A percentile compares a stretch with the other conserved stretches of the same genome.
These are phyloP conservation scores for Ivindomyrus marchei DNA, from an alignment of 2,113 vertebrate species.

Conservation along the genomic window DNA sequence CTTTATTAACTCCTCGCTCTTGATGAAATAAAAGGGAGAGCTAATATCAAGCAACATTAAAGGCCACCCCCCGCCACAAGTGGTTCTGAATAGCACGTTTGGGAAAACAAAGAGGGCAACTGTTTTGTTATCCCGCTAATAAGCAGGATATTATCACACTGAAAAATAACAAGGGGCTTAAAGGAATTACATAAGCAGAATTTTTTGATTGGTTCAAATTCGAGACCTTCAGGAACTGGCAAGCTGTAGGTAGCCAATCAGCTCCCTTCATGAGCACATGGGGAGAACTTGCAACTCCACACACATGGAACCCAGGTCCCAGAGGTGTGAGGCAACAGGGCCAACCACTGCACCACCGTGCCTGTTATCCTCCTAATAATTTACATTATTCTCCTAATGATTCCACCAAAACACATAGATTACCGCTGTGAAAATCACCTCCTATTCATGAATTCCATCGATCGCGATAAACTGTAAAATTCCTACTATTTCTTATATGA, in stretches of 20 bases:
- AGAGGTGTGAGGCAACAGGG: not conserved
- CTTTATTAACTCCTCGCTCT: constrained; percentile 1
- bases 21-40: constrained; percentile 9
- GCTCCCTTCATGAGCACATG: not conserved
- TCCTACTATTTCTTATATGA: not conserved
- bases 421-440: not conserved
- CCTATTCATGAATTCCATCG: not conserved
- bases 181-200: not conserved
- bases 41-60: constrained; percentile 12
- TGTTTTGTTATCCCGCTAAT: not conserved
- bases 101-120: not conserved
- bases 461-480: not conserved
- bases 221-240: not conserved
- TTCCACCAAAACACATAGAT: not conserved
- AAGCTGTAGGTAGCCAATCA: not conserved
- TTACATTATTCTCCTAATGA: not conserved
- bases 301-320: too few species aligned
- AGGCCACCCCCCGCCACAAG: not conserved
- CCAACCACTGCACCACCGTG: not conserved
- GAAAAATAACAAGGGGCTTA: constrained; percentile 4
- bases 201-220: not conserved
- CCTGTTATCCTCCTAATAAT: not conserved
- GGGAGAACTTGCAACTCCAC: too few species aligned
- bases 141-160: not conserved
- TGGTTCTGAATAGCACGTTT: not conserved